These are phyloP conservation scores for Gallinago nigripennis DNA, from an alignment of 2,797 vertebrate species.

Conservation along the genomic window DNA sequence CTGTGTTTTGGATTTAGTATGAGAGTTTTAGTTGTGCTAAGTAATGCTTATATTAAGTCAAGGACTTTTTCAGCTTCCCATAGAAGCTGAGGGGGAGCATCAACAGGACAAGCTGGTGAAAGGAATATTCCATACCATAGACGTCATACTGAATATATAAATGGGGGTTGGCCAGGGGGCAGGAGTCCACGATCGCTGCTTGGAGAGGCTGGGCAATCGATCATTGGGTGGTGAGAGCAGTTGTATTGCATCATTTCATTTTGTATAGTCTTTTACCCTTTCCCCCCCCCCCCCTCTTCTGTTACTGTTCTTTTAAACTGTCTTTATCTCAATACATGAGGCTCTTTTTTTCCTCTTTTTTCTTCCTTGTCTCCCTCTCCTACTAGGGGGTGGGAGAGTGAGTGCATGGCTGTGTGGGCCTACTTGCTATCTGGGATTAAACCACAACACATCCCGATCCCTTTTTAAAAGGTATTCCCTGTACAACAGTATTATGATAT, in stretches of 20 bases:
- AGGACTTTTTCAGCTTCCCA: neutral
- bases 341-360: neutral
- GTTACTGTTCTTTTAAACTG: neutral
- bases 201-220: neutral
- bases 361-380: neutral
- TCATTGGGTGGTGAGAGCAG: neutral
- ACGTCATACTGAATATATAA: neutral
- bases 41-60: neutral
- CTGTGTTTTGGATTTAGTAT: neutral
- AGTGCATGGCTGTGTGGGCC: neutral
- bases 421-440: neutral
- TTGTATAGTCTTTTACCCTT: neutral
- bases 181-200: neutral
- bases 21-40: neutral
- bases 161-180: neutral
- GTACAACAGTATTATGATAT: neutral
- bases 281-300: no score
- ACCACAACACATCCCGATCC: neutral
- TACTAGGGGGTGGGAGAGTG: neutral
- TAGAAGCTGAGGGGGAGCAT: neutral
- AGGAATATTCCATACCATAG: neutral
- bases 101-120: neutral
- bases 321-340: neutral
- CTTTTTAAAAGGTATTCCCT: neutral
- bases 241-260: neutral